Evolutionary conservation across 2,888 invertebrate species (phyloP).

Genomic region (Drosophila bunnanda): DNA sequence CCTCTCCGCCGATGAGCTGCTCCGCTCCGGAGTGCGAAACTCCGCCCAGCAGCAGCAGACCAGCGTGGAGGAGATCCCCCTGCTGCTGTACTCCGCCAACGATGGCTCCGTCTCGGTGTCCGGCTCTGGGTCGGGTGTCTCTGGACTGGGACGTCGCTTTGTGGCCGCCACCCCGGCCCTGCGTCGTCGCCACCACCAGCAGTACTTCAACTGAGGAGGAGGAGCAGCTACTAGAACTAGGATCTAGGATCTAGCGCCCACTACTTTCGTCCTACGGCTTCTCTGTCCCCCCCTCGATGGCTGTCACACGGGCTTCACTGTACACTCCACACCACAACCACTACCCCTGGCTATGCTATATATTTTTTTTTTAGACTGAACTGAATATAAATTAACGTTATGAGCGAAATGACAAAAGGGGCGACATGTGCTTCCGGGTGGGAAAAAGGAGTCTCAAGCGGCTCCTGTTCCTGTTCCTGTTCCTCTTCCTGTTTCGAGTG

Average conservation of each 20-base stretch:
- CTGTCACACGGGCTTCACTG: slow-evolving; percentile 54
- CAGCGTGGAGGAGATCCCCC: slow-evolving; percentile 78
- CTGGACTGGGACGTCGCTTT: slow-evolving; percentile 58
- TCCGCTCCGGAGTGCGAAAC: slow-evolving; percentile 61
- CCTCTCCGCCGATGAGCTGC: slow-evolving; percentile 63
- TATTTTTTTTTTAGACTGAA: slow-evolving; percentile 75
- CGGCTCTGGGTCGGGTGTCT: slow-evolving; percentile 19
- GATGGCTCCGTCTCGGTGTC: slow-evolving; percentile 52
- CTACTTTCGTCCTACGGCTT: slow-evolving; percentile 5
- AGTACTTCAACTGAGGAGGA: slow-evolving; percentile 46
- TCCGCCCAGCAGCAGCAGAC: slow-evolving; percentile 62
- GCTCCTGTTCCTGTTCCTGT: slow-evolving; percentile 1
- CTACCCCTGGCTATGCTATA: slow-evolving; percentile 53
- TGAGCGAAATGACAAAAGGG: slow-evolving; percentile 74
- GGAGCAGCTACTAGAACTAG: background rate
- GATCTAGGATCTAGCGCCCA: background rate
- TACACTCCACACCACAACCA: slow-evolving; percentile 7
- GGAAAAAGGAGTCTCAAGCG: slow-evolving; percentile 1
- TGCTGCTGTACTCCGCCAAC: slow-evolving; percentile 78
- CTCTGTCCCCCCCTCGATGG: slow-evolving; percentile 37
- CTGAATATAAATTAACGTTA: slow-evolving; percentile 80
- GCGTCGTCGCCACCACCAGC: slow-evolving; percentile 58
- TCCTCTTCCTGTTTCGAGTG: slow-evolving; percentile 2
- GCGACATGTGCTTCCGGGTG: slow-evolving; percentile 59
- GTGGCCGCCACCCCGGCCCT: slow-evolving; percentile 73